Conservation (phyloP, 2,797 vertebrate species). For the Peromyscus melanophrys region DNA sequence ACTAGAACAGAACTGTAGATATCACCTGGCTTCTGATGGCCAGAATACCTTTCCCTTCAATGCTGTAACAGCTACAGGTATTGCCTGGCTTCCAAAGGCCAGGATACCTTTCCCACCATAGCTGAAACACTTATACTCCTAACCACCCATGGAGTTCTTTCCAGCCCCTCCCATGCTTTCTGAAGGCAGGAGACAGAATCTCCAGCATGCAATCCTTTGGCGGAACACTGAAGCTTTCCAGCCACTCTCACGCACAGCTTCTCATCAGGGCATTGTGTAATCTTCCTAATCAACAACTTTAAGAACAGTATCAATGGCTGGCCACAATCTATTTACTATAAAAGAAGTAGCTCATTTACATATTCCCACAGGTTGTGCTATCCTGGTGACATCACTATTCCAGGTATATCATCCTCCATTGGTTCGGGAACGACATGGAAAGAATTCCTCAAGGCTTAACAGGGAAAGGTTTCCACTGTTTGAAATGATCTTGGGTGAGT, state of each 20-base stretch:
- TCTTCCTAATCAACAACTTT: constrained; percentile 12
- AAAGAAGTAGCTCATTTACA: constrained; percentile 20
- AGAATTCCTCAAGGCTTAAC: not conserved
- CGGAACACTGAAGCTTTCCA: constrained; percentile 42
- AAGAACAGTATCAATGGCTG: constrained; percentile 6
- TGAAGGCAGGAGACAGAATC: constrained; percentile 43
- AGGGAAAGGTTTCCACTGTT: constrained; percentile 6
- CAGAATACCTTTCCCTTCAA: too few relatives aligned
- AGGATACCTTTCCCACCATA: too few relatives aligned
- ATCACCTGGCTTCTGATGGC: too few relatives aligned
- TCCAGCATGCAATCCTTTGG: not conserved
- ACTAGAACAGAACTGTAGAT: not conserved
- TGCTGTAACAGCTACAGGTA: too few relatives aligned
- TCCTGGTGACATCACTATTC: not conserved
- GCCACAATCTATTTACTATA: not conserved
- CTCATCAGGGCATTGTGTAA: not conserved
- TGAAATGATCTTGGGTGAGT: not conserved
- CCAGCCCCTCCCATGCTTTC: not conserved
- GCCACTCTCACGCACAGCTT: not conserved
- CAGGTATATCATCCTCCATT: not conserved
- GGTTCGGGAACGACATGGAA: not conserved
- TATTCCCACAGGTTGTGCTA: not conserved
- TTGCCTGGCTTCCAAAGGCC: too few relatives aligned
- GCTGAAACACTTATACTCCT: too few relatives aligned
- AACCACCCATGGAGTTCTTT: not conserved